phyloP scores from a whole-genome alignment of 2,113 vertebrate genomes.

The Ammodytes dubius region DNA sequence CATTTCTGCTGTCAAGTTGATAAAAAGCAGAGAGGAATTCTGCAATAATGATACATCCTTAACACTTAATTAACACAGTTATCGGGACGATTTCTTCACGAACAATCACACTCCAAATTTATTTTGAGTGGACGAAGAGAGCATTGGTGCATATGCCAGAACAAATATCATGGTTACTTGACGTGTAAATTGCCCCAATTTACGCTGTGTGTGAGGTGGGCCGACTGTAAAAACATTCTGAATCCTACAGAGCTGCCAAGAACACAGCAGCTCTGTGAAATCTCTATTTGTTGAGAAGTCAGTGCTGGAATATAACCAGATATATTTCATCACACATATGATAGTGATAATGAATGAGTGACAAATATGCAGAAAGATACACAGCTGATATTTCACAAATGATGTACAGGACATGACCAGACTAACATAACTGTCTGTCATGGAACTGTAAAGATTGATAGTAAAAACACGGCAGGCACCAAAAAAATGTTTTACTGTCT shows the following conservation, averaged over 20 bases:
- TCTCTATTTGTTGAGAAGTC: constrained; percentile 31
- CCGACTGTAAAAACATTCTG: constrained; percentile 58
- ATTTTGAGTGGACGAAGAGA: constrained; percentile 36
- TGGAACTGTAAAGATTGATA: neutral
- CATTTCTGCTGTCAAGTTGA: constrained; percentile 46
- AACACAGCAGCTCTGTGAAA: constrained; percentile 11
- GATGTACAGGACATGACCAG: neutral
- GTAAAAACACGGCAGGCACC: neutral
- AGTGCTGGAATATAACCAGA: constrained; percentile 25
- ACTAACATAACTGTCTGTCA: neutral
- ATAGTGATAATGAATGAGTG: neutral
- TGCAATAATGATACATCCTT: constrained; percentile 29
- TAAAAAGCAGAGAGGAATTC: constrained; percentile 34
- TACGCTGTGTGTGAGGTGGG: constrained; percentile 42
- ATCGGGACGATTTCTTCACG: constrained; percentile 53
- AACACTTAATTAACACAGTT: constrained; percentile 49
- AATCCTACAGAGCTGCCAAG: constrained; percentile 46
- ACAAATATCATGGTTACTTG: constrained; percentile 60
- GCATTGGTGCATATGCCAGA: constrained; percentile 39
- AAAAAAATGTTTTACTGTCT: neutral
- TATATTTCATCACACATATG: constrained; percentile 16
- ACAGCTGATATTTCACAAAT: neutral
- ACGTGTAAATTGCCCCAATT: constrained; percentile 67
- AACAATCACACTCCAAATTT: constrained; percentile 36
- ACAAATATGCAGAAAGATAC: neutral